Base-by-base conservation (phyloP, 1,140 invertebrate genomes). In the Leptinotarsa lineolata region DNA sequence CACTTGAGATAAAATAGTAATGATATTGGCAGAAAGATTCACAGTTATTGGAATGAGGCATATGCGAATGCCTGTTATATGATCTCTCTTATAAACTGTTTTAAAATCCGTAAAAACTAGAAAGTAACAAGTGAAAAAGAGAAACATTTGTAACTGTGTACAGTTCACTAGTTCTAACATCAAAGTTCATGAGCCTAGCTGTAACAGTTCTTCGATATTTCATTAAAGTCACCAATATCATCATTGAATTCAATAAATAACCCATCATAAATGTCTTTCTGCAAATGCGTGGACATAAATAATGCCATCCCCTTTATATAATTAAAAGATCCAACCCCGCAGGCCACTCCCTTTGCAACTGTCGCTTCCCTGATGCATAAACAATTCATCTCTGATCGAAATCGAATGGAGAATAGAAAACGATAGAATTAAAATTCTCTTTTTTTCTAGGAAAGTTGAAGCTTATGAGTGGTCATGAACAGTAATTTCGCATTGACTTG, bases 271-370 rank as follows among this genome's bases (percentile, higher is more conserved):
- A 75, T 64, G 69, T 70, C 74, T 30, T 72, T 65, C 60, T 70
- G 30, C 21, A 70, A 75, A 75, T 72, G 48, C 65, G 70, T 46
- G 74, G 65, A 75, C 65, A 75, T 75, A 75, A 75, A 75, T 75
- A 66, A 68, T 75, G 48, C 74, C 68, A 59, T 68, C 69, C 74
- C 74, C 71, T 75, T 72, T 75, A 66, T 75, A 70, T 75, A 75
- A 75, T 75, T 75, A 75, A 75, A 75, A 46, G 71, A 70, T 75
- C 72, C 74, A 75, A 75, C 74, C 74, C 64, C 39, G 39, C 22
- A 39, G 48, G 18, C 64, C 64, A 66, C 64, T 66, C 64, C 64
- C 64, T 44, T 13, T 66, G 30, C 64, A 66, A 66, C 64, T 66
- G 64, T 18, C 64, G 64, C 39, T 72, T 70, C 61, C 60, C 59